Evolutionary conservation across 2,113 vertebrate species (phyloP).

Genomic region (Heterotis niloticus): DNA sequence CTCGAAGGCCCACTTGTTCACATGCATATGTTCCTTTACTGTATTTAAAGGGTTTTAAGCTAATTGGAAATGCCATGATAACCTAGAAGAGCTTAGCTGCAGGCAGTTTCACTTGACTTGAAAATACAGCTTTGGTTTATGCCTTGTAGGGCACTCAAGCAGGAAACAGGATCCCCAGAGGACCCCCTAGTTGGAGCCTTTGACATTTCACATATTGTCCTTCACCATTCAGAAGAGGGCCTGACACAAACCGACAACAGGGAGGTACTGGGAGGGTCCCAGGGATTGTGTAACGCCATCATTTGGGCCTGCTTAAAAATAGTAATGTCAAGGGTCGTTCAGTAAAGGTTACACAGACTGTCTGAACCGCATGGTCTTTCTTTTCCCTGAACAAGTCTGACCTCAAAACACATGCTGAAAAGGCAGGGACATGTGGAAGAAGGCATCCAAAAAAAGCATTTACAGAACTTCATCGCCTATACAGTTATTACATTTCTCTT

Average conservation of each 20-base stretch:
- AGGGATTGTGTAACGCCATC: conserved; percentile 55
- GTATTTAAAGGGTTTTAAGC: neutral
- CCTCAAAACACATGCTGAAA: neutral
- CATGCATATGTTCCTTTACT: neutral
- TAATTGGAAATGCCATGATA: neutral
- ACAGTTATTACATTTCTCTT: too few relatives aligned
- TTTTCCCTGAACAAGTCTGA: neutral
- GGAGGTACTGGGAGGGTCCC: conserved; percentile 43
- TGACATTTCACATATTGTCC: conserved; percentile 51
- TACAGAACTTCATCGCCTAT: neutral
- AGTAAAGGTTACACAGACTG: conserved; percentile 57
- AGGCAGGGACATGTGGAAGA: neutral
- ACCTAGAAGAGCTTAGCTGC: neutral
- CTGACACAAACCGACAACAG: conserved; percentile 12
- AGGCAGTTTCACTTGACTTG: too few relatives aligned
- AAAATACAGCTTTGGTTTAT: neutral
- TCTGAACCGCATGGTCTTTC: neutral
- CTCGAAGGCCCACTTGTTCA: neutral
- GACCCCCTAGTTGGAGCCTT: conserved; percentile 48
- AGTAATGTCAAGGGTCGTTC: conserved; percentile 55
- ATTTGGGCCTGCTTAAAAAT: conserved; percentile 58
- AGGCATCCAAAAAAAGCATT: neutral
- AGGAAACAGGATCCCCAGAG: conserved; percentile 49
- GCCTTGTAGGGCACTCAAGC: neutral
- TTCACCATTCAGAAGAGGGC: conserved; percentile 22